Base-by-base conservation (phyloP, 2,797 vertebrate genomes). In the Hipposideros larvatus region DNA sequence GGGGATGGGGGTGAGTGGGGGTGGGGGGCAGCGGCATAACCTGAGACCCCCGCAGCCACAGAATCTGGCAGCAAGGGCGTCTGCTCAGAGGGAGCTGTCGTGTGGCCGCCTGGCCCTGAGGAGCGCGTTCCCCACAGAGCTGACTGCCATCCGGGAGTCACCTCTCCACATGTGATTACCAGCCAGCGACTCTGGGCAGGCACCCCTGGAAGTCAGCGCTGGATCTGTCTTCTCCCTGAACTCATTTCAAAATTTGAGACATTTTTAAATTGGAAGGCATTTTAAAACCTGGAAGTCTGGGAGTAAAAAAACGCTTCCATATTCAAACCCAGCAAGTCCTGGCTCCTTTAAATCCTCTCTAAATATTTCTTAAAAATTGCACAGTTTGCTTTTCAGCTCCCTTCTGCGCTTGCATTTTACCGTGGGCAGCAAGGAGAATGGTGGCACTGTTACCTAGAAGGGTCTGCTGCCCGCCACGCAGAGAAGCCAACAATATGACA, bases 31-130 rank as follows among this genome's bases (percentile, higher is more conserved):
- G 11, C 16, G 1, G 5, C 0, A 7, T 18, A 19, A 41, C 57
- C 16, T 0, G 28, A n/a, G 71, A 7, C 16, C 26, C 63, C 11
- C 0, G 0, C 7, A 61, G 73, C 10, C 11, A 8, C 5, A 31
- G 63, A 53, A 4, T 18, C 61, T 4, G 0, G 14, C 8, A 24
- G 73, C 7, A 1, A 28, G 7, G 18, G 15, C n/a, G 4, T 9
- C 15, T 3, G 66, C 37, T 18, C 10, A 1, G 0, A 13, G 77
- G 57, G 46, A 4, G 31, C 65, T 1, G 1, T 8, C 0, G 0
- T 4, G 74, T n/a, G 19, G 2, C 1, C 0, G 43, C 21, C 21
- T 0, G 24, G 4, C 6, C 34, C 15, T 3, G 14, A 4, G 48
- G 13, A 51, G 14, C 14, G 48, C 14, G 48, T 15, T 51, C 48